Conservation (phyloP, 2,888 invertebrate genomes). For the Ariolimax columbianus region DNA sequence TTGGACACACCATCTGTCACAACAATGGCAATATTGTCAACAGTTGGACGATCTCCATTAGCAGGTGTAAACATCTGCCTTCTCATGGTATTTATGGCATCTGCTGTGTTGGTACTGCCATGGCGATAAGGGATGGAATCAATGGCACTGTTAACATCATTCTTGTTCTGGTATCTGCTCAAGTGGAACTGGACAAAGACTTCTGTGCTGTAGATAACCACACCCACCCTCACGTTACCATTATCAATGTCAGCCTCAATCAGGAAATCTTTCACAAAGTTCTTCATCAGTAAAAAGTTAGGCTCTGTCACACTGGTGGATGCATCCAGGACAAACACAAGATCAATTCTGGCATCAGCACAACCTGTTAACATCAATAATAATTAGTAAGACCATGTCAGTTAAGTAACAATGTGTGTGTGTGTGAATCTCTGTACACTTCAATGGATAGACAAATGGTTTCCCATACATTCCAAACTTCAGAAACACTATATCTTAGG, state of each 20-base stretch:
- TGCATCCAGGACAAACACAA: no score
- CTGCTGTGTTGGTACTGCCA: conserved; percentile 74
- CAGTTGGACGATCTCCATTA: conserved; percentile 72
- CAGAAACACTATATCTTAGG: no score
- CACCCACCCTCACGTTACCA: conserved; percentile 68
- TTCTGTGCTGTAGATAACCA: conserved; percentile 70
- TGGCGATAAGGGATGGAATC: conserved; percentile 67
- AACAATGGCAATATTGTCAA: conserved; percentile 69
- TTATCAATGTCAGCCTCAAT: conserved; percentile 64
- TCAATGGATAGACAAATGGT: no score
- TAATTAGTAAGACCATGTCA: no score
- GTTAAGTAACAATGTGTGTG: no score
- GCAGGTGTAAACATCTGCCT: conserved; percentile 65
- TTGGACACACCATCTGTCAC: conserved; percentile 76
- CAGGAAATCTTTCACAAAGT: conserved; percentile 71
- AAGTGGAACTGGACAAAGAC: conserved; percentile 71
- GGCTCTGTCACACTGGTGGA: conserved; percentile 71
- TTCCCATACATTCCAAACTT: no score
- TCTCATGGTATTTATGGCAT: conserved; percentile 67
- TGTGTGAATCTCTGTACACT: no score
- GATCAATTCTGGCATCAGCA: no score
- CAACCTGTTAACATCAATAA: no score
- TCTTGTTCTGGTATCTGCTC: conserved; percentile 62
- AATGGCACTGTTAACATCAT: conserved; percentile 67
- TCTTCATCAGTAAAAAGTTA: conserved; percentile 72